Conservation (phyloP, 1,140 invertebrate genomes). For the Papilio aristodemus region DNA sequence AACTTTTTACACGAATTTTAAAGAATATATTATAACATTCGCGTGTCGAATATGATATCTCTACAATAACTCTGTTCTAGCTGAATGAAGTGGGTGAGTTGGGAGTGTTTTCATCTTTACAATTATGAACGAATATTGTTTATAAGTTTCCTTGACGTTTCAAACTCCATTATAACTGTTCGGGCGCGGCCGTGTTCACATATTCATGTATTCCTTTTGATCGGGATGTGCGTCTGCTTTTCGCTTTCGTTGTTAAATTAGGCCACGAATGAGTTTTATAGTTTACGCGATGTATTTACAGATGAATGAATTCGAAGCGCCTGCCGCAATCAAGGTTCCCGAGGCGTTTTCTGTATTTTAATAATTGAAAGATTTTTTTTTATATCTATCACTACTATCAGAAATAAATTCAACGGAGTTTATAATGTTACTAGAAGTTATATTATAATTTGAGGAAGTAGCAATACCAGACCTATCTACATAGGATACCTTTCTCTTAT, state of each 20-base stretch:
- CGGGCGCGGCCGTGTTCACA: constrained; percentile 8
- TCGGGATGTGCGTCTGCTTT: constrained; percentile 20
- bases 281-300: constrained; percentile 27
- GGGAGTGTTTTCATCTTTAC: constrained; percentile 1
- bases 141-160: constrained; percentile 12
- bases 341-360: not conserved
- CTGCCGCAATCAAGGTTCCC: constrained; percentile 23
- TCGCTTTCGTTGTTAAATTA: constrained; percentile 29
- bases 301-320: constrained; percentile 26
- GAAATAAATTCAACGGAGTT: no score
- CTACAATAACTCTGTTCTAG: not conserved
- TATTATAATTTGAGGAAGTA: no score
- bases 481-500: no score
- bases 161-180: constrained; percentile 21
- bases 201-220: constrained; percentile 21
- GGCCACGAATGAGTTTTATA: constrained; percentile 27
- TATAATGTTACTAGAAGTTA: no score
- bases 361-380: not conserved
- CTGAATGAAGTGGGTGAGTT: not conserved
- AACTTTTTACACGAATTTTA: not conserved
- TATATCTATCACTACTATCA: no score
- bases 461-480: no score
- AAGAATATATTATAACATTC: not conserved
- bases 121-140: constrained; percentile 19
- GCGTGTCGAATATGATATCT: not conserved